phyloP scores from a whole-genome alignment of 2,888 invertebrate genomes.

The Cataglyphis cursor region DNA sequence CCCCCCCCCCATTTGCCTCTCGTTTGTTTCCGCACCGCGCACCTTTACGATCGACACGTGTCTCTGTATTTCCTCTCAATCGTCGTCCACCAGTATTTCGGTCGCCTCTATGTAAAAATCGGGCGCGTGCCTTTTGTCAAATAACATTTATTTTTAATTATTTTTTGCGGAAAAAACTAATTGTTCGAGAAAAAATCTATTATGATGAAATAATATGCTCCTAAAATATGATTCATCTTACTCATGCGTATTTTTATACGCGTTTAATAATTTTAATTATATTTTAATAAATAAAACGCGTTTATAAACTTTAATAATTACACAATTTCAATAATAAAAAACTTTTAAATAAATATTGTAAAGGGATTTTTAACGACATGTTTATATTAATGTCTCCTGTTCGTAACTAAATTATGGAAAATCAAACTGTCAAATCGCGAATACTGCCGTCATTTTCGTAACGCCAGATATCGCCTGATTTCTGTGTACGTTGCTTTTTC shows the following conservation, averaged over 20 bases:
- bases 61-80: constrained; percentile 8
- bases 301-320: background rate
- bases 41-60: constrained; percentile 1
- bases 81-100: background rate
- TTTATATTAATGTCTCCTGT: background rate
- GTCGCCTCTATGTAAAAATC: background rate
- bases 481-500: background rate
- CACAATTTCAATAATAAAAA: constrained; percentile 17
- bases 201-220: background rate
- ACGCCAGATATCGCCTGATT: too few species aligned
- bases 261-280: background rate
- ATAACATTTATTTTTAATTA: constrained; percentile 26
- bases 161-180: background rate
- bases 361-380: background rate
- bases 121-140: background rate
- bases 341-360: background rate
- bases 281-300: too few species aligned
- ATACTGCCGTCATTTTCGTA: background rate
- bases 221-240: constrained; percentile 2
- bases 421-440: constrained; percentile 19
- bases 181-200: background rate
- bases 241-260: background rate
- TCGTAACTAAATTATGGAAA: constrained; percentile 10
- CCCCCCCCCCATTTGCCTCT: background rate
- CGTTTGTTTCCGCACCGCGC: background rate